Conservation (phyloP, 2,888 invertebrate species). For the Tortrix viridana region DNA sequence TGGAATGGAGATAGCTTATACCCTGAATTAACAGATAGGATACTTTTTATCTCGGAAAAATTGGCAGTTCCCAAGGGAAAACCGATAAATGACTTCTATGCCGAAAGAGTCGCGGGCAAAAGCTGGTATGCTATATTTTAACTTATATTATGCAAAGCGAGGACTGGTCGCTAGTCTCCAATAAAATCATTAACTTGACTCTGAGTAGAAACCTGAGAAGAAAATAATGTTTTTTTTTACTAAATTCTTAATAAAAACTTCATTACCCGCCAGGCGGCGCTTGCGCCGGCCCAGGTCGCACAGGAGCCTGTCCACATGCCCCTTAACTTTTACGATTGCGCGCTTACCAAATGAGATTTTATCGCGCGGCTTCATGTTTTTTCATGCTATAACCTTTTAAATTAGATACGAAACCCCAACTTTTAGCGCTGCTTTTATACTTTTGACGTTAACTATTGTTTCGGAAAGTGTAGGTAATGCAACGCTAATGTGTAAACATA, state of each 20-base stretch:
- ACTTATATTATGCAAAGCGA: too few relatives aligned
- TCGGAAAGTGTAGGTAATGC: slow-evolving; percentile 6
- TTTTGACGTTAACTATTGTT: slow-evolving; percentile 21
- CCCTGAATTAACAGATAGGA: too few relatives aligned
- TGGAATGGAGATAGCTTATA: too few relatives aligned
- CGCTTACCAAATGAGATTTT: slow-evolving; percentile 59
- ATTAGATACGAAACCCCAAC: slow-evolving; percentile 30
- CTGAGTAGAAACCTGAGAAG: too few relatives aligned
- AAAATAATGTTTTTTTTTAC: too few relatives aligned
- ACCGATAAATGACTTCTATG: too few relatives aligned
- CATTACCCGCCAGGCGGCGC: background rate
- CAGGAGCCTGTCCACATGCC: slow-evolving; percentile 8
- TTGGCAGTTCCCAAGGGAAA: too few relatives aligned
- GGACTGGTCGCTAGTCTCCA: too few relatives aligned
- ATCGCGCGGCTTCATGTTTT: slow-evolving; percentile 41
- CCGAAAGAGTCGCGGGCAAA: too few relatives aligned
- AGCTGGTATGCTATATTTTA: too few relatives aligned
- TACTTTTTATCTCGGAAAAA: too few relatives aligned
- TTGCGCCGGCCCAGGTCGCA: background rate
- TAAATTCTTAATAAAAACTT: background rate
- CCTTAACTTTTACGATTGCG: slow-evolving; percentile 51
- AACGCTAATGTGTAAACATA: slow-evolving; percentile 9
- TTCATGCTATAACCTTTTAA: slow-evolving; percentile 18
- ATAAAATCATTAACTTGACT: too few relatives aligned
- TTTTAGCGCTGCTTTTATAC: slow-evolving; percentile 11